Evolutionary conservation across 2,888 invertebrate genomes (phyloP).

Genomic region (Allacma fusca): DNA sequence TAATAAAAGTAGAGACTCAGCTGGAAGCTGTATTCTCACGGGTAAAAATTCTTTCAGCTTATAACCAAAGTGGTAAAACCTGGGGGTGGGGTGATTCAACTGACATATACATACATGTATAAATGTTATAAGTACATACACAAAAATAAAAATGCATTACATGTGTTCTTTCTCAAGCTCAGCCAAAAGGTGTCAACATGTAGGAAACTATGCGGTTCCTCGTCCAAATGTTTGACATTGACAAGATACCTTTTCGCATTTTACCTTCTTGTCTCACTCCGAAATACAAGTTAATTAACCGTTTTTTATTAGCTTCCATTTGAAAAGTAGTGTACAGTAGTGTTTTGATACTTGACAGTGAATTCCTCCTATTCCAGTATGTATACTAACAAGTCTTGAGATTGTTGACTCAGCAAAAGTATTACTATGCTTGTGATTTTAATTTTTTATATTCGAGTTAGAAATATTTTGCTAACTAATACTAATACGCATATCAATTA

Average conservation of each 20-base stretch:
- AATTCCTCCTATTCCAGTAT: background rate
- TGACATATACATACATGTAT: too few species aligned
- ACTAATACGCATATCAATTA: too few species aligned
- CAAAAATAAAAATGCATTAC: background rate
- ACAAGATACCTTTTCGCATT: background rate
- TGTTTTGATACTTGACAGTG: background rate
- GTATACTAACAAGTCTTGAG: background rate
- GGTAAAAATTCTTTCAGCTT: too few species aligned
- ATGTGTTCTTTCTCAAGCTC: background rate
- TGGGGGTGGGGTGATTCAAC: too few species aligned
- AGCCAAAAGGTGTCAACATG: background rate
- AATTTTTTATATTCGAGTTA: too few species aligned
- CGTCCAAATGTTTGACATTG: background rate
- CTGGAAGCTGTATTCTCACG: too few species aligned
- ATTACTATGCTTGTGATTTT: too few species aligned
- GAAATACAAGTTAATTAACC: conserved; percentile 10
- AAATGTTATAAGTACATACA: too few species aligned
- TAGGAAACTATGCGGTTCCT: background rate
- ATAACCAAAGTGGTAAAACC: too few species aligned
- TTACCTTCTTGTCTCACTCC: conserved; percentile 10
- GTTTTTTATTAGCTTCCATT: background rate
- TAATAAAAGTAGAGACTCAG: too few species aligned
- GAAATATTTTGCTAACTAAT: too few species aligned
- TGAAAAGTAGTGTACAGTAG: background rate
- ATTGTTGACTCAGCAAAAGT: too few species aligned